Base-by-base conservation (phyloP, 2,113 vertebrate species). In the Microcebus ravelobensis region DNA sequence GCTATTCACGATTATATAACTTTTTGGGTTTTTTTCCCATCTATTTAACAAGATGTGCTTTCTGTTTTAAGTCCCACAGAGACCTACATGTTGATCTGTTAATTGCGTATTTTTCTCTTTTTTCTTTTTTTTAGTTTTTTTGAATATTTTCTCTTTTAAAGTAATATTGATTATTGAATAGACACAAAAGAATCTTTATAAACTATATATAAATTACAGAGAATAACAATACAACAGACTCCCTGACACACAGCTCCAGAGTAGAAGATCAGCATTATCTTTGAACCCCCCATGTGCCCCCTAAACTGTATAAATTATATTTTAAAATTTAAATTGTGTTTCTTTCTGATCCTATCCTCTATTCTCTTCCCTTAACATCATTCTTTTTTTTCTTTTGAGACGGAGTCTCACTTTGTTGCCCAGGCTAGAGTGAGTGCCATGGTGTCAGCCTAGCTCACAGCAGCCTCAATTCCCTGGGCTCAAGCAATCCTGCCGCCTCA, bases 121-220 rank as follows among this genome's bases (percentile, higher is more conserved):
- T 80, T 55, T 18, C 52, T 55, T 80, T 52, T 52, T 17, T 55
- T 55, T 18, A 55, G 17, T 55, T 55, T 55, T 55, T 55, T 55
- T 55, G 61, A 76, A 18, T 94, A 70, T 96, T 94, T 92, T 68
- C 71, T 89, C 31, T 80, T 68, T 85, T 74, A 61, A 70, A 81
- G 73, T 81, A 2, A 65, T 57, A 70, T 70, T 92, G 27, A 36
- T 59, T n/a, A 88, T 25, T 91, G 57, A 87, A 20, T 63, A 87
- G 36, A 67, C 71, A 20, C 11, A 63, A 79, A 84, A 59, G 42
- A 79, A 57, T 83, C 48, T 83, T 77, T 79, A 83, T 67, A 97
- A 42, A 7, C 3, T 50, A 42, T 67, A 13, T 87, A 31, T 52
- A 70, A 57, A 8, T 70, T 90, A 52, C 50, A 73, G 70, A 84